Conservation (phyloP, 1,140 invertebrate species). For the Dicyema japonicum region DNA sequence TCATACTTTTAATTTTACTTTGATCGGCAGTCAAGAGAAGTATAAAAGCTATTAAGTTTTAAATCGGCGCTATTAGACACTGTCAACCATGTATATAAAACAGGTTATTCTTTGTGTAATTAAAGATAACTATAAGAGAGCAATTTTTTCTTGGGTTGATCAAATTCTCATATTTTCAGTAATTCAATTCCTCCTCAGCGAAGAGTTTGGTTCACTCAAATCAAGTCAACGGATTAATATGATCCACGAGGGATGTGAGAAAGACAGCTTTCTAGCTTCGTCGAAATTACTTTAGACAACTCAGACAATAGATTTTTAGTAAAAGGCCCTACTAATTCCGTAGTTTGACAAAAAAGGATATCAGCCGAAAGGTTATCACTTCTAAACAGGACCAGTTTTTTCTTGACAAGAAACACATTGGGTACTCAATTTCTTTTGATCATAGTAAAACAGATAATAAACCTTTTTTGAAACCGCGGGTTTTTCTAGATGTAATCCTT, state of each 20-base stretch:
- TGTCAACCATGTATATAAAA: too few species aligned
- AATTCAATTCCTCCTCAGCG: slow-evolving; percentile 92
- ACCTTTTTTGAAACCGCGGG: slow-evolving; percentile 88
- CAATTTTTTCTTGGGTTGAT: too few species aligned
- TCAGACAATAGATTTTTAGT: slow-evolving; percentile 73
- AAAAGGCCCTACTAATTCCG: slow-evolving; percentile 54
- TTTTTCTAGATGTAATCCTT: slow-evolving; percentile 91
- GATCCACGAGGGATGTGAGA: slow-evolving; percentile 90
- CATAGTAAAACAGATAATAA: slow-evolving; percentile 52
- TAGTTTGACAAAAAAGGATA: too few species aligned
- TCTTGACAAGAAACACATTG: slow-evolving; percentile 90
- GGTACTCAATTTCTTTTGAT: too few species aligned
- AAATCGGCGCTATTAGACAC: too few species aligned
- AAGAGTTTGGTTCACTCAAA: slow-evolving; percentile 81
- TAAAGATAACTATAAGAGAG: too few species aligned
- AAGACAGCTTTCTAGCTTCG: slow-evolving; percentile 68
- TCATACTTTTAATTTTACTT: too few species aligned
- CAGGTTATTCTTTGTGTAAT: too few species aligned
- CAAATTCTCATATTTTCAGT: too few species aligned
- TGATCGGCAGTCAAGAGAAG: too few species aligned
- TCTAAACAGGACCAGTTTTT: slow-evolving; percentile 98
- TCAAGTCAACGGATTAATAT: slow-evolving; percentile 72
- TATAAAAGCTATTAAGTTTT: too few species aligned
- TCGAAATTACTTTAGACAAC: slow-evolving; percentile 98
- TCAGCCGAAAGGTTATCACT: slow-evolving; percentile 73